Percentiles rank a stretch among this genome's conserved stretches.
Conservation (phyloP, 2,888 invertebrate species). For the Imbricaverruca yamaguchii region DNA sequence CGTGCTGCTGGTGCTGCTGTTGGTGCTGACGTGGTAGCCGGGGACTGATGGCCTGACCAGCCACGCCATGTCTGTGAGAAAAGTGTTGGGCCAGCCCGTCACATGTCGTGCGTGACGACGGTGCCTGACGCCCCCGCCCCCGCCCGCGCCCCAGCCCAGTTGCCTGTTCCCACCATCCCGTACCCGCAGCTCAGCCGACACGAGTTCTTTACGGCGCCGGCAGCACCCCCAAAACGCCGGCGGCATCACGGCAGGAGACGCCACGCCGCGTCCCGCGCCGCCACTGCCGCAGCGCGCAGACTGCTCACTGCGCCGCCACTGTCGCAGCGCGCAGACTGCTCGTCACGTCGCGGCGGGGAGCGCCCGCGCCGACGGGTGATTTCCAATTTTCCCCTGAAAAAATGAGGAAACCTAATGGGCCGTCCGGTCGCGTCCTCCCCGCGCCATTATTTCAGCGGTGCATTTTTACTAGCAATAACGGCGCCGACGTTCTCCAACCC, state of each 20-base stretch:
- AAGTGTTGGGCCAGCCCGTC: too few species aligned
- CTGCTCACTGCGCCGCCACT: neutral
- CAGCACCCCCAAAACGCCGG: neutral
- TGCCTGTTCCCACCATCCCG: neutral
- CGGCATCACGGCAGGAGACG: neutral
- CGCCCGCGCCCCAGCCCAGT: neutral
- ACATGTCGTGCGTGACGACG: too few species aligned
- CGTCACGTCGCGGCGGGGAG: too few species aligned
- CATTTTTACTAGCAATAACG: slow-evolving; percentile 16
- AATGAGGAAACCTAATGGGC: neutral
- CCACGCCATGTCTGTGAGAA: too few species aligned
- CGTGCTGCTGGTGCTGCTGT: too few species aligned
- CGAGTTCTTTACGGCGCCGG: neutral
- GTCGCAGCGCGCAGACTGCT: too few species aligned
- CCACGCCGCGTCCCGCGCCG: neutral
- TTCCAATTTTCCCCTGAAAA: neutral
- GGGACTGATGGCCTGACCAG: too few species aligned
- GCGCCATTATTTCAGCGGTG: neutral
- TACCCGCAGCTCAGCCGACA: neutral
- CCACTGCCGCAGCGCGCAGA: too few species aligned
- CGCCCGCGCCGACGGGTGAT: too few species aligned
- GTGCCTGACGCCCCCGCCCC: neutral
- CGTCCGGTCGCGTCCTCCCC: slow-evolving; percentile 1
- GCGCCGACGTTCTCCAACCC: neutral
- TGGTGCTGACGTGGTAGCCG: too few species aligned